phyloP scores from a whole-genome alignment of 2,888 invertebrate genomes.

The Furcula furcula region DNA sequence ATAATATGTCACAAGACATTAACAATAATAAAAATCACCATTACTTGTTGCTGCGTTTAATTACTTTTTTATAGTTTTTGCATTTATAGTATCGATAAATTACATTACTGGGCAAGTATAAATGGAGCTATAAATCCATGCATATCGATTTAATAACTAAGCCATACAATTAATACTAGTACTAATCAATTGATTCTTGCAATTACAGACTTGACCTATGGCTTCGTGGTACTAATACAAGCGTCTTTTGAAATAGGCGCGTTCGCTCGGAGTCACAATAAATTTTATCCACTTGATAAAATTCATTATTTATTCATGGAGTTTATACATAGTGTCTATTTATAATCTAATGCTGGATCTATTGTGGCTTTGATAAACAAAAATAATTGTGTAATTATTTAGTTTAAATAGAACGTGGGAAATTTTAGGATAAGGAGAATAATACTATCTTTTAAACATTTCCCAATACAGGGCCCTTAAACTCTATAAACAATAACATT shows the following conservation, averaged over 20 bases:
- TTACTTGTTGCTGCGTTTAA: conserved; percentile 1
- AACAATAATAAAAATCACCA: too few relatives aligned
- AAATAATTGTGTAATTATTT: too few relatives aligned
- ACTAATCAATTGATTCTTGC: conserved; percentile 61
- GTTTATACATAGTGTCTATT: not conserved
- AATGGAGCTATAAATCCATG: conserved; percentile 44
- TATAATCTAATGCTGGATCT: not conserved
- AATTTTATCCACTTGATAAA: conserved; percentile 22
- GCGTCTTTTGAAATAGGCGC: conserved; percentile 27
- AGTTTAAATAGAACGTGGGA: too few relatives aligned
- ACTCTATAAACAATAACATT: too few relatives aligned
- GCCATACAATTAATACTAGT: conserved; percentile 53
- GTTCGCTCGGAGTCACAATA: conserved; percentile 22
- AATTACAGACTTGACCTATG: conserved; percentile 56
- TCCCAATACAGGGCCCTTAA: too few relatives aligned
- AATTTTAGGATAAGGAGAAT: too few relatives aligned
- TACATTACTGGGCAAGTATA: conserved; percentile 27
- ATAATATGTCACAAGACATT: too few relatives aligned
- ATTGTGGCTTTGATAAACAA: not conserved
- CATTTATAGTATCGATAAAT: conserved; percentile 30
- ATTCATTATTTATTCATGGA: conserved; percentile 20
- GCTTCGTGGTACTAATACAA: conserved; percentile 32
- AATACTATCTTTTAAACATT: too few relatives aligned
- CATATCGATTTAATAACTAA: conserved; percentile 24
- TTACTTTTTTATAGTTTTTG: conserved; percentile 30